These are phyloP conservation scores for Lepus europaeus DNA, from an alignment of 2,113 vertebrate species.

Conservation along the genomic window DNA sequence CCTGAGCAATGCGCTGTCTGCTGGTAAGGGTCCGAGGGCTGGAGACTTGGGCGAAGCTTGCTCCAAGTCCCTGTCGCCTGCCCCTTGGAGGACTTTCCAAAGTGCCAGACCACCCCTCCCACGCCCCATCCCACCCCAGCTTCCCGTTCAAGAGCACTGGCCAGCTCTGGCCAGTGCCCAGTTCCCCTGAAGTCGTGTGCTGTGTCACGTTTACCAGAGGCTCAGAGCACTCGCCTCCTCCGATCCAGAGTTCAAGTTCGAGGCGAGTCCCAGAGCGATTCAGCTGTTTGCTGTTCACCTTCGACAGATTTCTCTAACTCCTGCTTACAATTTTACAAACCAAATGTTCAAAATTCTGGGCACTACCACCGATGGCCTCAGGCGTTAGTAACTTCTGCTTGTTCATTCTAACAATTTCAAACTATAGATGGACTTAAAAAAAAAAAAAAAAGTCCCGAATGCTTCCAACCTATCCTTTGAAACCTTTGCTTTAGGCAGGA, in stretches of 20 bases:
- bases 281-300: background rate
- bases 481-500: background rate
- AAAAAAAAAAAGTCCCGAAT: background rate
- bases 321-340: background rate
- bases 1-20: no score
- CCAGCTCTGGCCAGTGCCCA: background rate
- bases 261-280: background rate
- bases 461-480: background rate
- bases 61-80: background rate
- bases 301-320: background rate
- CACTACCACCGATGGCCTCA: accelerated
- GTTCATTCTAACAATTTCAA: background rate
- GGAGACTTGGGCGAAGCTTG: accelerated
- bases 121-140: background rate
- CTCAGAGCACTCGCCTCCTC: background rate
- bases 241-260: background rate
- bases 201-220: background rate
- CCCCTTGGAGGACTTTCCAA: background rate
- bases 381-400: background rate
- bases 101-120: background rate
- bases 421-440: background rate
- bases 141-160: background rate
- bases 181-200: background rate
- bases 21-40: background rate
- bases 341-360: background rate